Evolutionary conservation across 1,140 invertebrate genomes (phyloP), one percentile per base, ranked within the genome.

Genomic region (Nasonia vitripennis): DNA sequence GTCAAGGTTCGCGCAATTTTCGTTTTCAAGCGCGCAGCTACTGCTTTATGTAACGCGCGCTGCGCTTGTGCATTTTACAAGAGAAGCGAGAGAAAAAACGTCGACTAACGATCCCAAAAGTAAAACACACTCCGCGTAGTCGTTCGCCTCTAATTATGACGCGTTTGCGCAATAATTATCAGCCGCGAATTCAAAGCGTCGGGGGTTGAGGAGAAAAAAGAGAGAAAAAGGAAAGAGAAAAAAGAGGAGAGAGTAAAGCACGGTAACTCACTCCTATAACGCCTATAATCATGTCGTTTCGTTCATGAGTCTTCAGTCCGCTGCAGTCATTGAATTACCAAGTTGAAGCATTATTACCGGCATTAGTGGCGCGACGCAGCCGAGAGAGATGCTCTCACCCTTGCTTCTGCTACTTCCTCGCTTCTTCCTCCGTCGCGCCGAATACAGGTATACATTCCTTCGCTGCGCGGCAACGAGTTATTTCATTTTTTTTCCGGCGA

Each of bases 401-500:
- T 75, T 14, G 67, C 51, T 55, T 37, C 34, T 17, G 55, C 17
- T n/a, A n/a, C 20, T 71, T 14, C 31, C 67, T 34, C 27, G 27
- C 27, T 70, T 48, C 7, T 34, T 45, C 62, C 27, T 67, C 55
- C 17, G 14, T 70, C 62, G 27, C 45, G 17, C 55, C 0, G 6
- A n/a, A n/a, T n/a, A 62, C 20, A 62, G 3, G 1, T 62, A 62
- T 62, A 62, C n/a, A 20, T n/a, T n/a, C 4, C 7, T 78, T 20
- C 41, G 27, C 3, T 14, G n/a, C 11, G 45, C 48, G 17, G 12
- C 78, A 23, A 74, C 27, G 51, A 70, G 31, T 75, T 85, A 81
- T 77, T 78, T 88, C 84, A 87, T 88, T 85, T 88, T 84, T 88
- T 87, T 87, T 87, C 87, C 87, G 84, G 84, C 86, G 85, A 87